These are phyloP conservation scores for Scartelaos histophorus DNA, from an alignment of 2,113 vertebrate species.

Conservation along the genomic window DNA sequence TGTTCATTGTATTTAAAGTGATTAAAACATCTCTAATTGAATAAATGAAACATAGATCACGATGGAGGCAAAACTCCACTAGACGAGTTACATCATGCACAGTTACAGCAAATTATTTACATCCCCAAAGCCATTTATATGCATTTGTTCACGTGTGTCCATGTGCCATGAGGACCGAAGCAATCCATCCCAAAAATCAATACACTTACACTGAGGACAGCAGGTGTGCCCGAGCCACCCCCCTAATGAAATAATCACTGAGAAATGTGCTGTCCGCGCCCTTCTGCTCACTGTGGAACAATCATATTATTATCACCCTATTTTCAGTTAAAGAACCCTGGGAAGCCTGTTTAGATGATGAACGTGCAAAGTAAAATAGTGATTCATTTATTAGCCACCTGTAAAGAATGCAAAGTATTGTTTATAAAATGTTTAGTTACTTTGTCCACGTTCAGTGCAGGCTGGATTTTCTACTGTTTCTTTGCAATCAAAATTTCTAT, in stretches of 20 bases:
- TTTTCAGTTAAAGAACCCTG: background rate
- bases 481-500: background rate
- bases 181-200: background rate
- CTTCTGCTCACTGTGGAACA: background rate
- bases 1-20: no score
- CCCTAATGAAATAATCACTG: constrained; percentile 2
- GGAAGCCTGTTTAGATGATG: background rate
- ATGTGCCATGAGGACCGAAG: background rate
- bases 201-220: background rate
- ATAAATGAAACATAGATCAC: no score
- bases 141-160: background rate
- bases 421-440: no score
- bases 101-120: background rate
- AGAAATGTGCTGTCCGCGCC: background rate
- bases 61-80: no score
- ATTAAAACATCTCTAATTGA: no score
- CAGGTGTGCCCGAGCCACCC: background rate
- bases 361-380: background rate
- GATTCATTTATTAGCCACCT: background rate
- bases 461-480: background rate
- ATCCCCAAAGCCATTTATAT: background rate
- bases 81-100: no score
- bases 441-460: background rate
- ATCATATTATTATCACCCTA: background rate
- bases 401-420: background rate